These are phyloP conservation scores for Graphium colonna DNA, from an alignment of 2,888 invertebrate species.

Conservation along the genomic window DNA sequence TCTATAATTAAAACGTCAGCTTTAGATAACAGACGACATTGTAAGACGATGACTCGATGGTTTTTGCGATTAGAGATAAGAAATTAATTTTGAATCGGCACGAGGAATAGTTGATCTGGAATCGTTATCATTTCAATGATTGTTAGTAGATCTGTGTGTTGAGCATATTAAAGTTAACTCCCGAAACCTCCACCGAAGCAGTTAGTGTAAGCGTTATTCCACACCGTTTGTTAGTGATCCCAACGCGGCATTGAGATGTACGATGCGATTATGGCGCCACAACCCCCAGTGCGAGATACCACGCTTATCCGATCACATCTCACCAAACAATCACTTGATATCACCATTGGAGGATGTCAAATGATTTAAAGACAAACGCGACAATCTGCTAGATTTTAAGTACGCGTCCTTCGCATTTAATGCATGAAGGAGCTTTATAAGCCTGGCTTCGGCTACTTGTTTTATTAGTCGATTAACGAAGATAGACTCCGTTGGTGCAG, in stretches of 20 bases:
- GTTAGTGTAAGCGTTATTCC: slow-evolving; percentile 46
- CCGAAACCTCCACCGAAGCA: slow-evolving; percentile 43
- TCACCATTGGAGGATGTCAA: slow-evolving; percentile 52
- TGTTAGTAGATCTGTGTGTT: too few relatives aligned
- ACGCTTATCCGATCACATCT: slow-evolving; percentile 74
- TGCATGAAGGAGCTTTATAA: slow-evolving; percentile 45
- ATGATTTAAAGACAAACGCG: slow-evolving; percentile 63
- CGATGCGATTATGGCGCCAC: slow-evolving; percentile 53
- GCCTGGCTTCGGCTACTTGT: slow-evolving; percentile 38
- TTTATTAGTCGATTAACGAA: slow-evolving; percentile 54
- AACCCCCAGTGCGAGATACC: slow-evolving; percentile 62
- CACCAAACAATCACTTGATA: slow-evolving; percentile 43
- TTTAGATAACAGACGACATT: too few relatives aligned
- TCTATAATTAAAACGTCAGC: too few relatives aligned
- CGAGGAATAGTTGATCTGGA: background rate
- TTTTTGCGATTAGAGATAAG: too few relatives aligned
- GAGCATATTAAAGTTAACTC: background rate
- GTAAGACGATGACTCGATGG: too few relatives aligned
- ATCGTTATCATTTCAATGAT: too few relatives aligned
- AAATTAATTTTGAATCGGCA: background rate
- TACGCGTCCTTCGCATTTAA: slow-evolving; percentile 46
- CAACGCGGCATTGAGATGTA: slow-evolving; percentile 33
- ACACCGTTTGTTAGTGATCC: slow-evolving; percentile 41
- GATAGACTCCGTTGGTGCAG: slow-evolving; percentile 49
- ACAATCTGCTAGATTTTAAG: slow-evolving; percentile 67